phyloP scores from a whole-genome alignment of 2,113 vertebrate species.

The Megalops atlanticus region DNA sequence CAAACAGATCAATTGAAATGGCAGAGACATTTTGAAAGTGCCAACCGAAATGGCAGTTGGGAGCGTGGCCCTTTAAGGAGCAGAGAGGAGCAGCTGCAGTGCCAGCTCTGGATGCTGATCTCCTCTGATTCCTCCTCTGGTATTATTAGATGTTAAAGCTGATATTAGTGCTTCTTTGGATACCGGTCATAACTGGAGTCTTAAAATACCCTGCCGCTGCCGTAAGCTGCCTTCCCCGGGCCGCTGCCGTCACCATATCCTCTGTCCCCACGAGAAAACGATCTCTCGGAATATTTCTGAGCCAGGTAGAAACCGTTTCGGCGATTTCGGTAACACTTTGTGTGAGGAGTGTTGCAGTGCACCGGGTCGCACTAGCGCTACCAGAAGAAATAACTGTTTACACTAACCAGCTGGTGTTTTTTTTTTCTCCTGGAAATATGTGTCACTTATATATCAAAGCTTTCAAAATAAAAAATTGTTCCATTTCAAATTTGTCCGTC shows the following conservation, averaged over 20 bases:
- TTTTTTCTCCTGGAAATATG: too few species aligned
- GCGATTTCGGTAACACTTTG: background rate
- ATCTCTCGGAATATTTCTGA: background rate
- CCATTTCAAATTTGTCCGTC: background rate
- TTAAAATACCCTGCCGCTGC: background rate
- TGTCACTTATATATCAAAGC: background rate
- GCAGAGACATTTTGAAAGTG: too few species aligned
- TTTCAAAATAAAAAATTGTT: background rate
- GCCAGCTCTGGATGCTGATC: background rate
- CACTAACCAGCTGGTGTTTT: background rate
- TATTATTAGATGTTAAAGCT: slow-evolving; percentile 6
- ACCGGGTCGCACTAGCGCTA: too few species aligned
- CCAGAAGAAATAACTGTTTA: background rate
- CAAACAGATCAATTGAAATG: background rate
- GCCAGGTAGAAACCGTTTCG: background rate
- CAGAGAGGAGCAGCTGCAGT: background rate
- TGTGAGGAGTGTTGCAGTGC: background rate
- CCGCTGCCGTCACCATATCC: background rate
- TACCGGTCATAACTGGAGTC: background rate
- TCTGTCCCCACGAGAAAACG: background rate
- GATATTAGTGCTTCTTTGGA: background rate
- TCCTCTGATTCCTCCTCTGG: background rate
- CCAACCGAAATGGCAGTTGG: too few species aligned
- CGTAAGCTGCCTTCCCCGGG: background rate
- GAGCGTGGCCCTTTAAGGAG: background rate